phyloP scores from a whole-genome alignment of 1,140 invertebrate genomes.

The Dolichoris vasculosae region DNA sequence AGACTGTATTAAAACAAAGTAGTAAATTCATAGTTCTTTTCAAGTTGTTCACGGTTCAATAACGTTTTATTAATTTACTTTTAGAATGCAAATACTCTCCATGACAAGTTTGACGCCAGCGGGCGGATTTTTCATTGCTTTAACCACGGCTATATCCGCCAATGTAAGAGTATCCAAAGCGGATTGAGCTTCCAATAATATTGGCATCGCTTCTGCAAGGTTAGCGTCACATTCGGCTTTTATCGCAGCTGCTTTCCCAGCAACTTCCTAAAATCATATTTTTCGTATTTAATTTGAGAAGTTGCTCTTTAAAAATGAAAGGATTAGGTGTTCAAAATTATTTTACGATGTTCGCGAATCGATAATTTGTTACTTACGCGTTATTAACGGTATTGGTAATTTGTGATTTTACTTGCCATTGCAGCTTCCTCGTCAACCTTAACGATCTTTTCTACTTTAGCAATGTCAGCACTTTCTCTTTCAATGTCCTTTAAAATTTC shows the following conservation, averaged over 20 bases:
- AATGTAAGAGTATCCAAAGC: slow-evolving; percentile 94
- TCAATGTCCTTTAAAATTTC: slow-evolving; percentile 86
- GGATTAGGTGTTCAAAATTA: too few relatives aligned
- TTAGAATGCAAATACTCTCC: slow-evolving; percentile 96
- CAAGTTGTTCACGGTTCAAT: too few relatives aligned
- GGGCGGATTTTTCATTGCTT: slow-evolving; percentile 98
- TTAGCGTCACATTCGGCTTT: slow-evolving; percentile 97
- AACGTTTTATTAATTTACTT: slow-evolving; percentile 75
- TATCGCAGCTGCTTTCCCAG: slow-evolving; percentile 86
- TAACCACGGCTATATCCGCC: slow-evolving; percentile 94
- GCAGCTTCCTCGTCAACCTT: slow-evolving; percentile 80
- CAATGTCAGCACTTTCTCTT: slow-evolving; percentile 88
- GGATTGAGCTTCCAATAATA: slow-evolving; percentile 90
- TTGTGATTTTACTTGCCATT: slow-evolving; percentile 58
- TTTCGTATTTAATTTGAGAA: neutral
- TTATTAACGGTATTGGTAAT: too few relatives aligned
- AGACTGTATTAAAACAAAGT: too few relatives aligned
- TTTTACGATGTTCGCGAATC: too few relatives aligned
- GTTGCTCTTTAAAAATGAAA: too few relatives aligned
- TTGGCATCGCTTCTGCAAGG: slow-evolving; percentile 94
- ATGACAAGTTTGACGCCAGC: slow-evolving; percentile 94
- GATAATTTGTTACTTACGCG: too few relatives aligned
- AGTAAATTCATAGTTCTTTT: too few relatives aligned
- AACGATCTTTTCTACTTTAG: slow-evolving; percentile 82
- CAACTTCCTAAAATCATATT: slow-evolving; percentile 58